These are phyloP conservation scores for Tautogolabrus adspersus DNA, from an alignment of 2,113 vertebrate species.

Conservation along the genomic window DNA sequence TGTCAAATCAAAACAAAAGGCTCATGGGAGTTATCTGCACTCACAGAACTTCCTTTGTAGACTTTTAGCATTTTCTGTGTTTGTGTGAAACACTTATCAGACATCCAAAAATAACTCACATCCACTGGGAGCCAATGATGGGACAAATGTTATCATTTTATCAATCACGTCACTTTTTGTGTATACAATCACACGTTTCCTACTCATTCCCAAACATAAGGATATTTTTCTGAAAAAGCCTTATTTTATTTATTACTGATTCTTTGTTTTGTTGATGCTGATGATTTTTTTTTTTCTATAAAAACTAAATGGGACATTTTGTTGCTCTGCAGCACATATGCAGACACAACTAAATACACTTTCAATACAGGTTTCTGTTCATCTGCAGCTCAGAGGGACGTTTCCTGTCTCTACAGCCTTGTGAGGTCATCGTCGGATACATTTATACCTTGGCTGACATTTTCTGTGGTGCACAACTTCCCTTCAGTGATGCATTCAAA, in stretches of 20 bases:
- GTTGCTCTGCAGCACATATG: neutral
- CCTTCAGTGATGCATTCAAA: neutral
- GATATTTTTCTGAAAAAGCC: too few relatives aligned
- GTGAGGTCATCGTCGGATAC: slow-evolving; percentile 8
- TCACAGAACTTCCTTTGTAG: slow-evolving; percentile 30
- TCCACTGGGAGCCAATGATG: neutral
- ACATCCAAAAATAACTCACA: slow-evolving; percentile 3
- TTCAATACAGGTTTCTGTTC: slow-evolving; percentile 63
- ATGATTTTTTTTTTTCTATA: neutral
- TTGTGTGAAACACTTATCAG: neutral
- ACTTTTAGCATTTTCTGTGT: slow-evolving; percentile 5
- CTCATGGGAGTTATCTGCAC: slow-evolving; percentile 9
- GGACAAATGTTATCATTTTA: neutral
- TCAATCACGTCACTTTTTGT: neutral
- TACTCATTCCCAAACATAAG: neutral
- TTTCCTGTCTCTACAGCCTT: slow-evolving; percentile 49
- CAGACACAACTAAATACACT: neutral
- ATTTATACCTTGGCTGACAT: neutral
- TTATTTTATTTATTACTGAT: too few relatives aligned
- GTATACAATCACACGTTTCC: neutral
- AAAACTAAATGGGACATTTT: neutral
- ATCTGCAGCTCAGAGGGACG: slow-evolving; percentile 15
- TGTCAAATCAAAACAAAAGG: slow-evolving; percentile 40
- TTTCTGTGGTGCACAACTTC: neutral
- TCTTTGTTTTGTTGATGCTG: too few relatives aligned